These are phyloP conservation scores for Serripes groenlandicus DNA, from an alignment of 2,888 invertebrate genomes.

Conservation along the genomic window DNA sequence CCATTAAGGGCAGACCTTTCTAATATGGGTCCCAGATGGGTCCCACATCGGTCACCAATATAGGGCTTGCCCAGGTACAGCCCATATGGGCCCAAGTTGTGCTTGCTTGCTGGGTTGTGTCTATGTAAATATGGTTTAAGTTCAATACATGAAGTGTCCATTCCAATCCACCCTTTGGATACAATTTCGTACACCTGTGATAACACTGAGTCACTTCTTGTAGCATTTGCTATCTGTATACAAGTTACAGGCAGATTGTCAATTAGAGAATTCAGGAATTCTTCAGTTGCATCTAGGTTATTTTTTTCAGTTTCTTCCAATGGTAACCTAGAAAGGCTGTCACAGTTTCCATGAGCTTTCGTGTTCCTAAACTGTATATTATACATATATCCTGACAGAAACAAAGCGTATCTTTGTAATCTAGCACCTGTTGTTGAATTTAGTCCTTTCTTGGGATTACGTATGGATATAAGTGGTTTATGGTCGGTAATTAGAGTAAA, in stretches of 20 bases:
- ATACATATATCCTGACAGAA: too few relatives aligned
- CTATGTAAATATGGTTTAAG: constrained; percentile 40
- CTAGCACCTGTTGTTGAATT: constrained; percentile 39
- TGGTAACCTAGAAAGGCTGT: constrained; percentile 56
- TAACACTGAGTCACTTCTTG: too few relatives aligned
- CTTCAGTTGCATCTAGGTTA: too few relatives aligned
- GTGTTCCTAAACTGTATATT: constrained; percentile 42
- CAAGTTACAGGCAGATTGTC: too few relatives aligned
- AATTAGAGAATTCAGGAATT: too few relatives aligned
- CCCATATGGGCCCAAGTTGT: too few relatives aligned
- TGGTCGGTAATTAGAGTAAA: constrained; percentile 81
- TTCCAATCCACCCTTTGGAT: constrained; percentile 15
- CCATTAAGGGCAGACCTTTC: too few relatives aligned
- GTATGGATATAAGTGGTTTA: constrained; percentile 62
- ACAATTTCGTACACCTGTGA: constrained; percentile 44
- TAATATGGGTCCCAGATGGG: too few relatives aligned
- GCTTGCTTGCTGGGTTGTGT: too few relatives aligned
- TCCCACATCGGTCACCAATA: too few relatives aligned
- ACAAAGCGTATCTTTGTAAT: constrained; percentile 54
- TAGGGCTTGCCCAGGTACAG: too few relatives aligned
- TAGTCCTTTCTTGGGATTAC: constrained; percentile 66
- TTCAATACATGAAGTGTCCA: constrained; percentile 5
- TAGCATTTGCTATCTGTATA: too few relatives aligned
- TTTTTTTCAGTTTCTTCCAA: not conserved
- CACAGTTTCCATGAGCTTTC: constrained; percentile 55